A percentile compares a stretch with the other conserved stretches of the same genome.
Conservation (phyloP, 2,888 invertebrate genomes). For the Clivina fossor region DNA sequence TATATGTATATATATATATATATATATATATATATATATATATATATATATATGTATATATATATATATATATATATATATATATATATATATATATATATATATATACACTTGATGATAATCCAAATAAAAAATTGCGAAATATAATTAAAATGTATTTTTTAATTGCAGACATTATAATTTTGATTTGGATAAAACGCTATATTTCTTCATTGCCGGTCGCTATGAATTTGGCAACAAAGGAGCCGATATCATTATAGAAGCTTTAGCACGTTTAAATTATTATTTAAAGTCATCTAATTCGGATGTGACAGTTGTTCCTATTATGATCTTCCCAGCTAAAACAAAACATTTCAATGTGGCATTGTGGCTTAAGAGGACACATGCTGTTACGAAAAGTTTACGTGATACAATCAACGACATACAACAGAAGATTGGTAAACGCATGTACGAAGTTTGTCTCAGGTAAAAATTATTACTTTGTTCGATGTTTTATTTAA, state of each 20-base stretch:
- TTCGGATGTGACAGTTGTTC: slow-evolving; percentile 92
- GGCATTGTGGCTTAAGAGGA: slow-evolving; percentile 92
- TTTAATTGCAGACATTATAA: slow-evolving; percentile 81
- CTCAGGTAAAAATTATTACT: slow-evolving; percentile 67
- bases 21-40: too few relatives aligned
- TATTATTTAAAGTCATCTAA: slow-evolving; percentile 81
- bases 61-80: too few relatives aligned
- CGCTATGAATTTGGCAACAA: slow-evolving; percentile 99
- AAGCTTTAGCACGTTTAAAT: slow-evolving; percentile 91
- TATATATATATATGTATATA: too few relatives aligned
- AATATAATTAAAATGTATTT: slow-evolving; percentile 19
- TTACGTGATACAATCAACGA: slow-evolving; percentile 89
- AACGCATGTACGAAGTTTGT: slow-evolving; percentile 90
- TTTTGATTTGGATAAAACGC: slow-evolving; percentile 96
- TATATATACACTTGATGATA: too few relatives aligned
- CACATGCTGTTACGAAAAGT: slow-evolving; percentile 97
- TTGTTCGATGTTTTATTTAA: too few relatives aligned
- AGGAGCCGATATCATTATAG: slow-evolving; percentile 98
- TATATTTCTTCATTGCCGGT: slow-evolving; percentile 98
- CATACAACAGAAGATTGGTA: slow-evolving; percentile 92
- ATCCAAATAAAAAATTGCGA: too few relatives aligned
- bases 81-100: too few relatives aligned
- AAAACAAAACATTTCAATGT: slow-evolving; percentile 98
- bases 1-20: too few relatives aligned
- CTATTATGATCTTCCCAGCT: slow-evolving; percentile 97